Percentiles rank a stretch among this genome's conserved stretches.
Conservation (phyloP, 2,888 invertebrate species). For the Abrostola tripartita region DNA sequence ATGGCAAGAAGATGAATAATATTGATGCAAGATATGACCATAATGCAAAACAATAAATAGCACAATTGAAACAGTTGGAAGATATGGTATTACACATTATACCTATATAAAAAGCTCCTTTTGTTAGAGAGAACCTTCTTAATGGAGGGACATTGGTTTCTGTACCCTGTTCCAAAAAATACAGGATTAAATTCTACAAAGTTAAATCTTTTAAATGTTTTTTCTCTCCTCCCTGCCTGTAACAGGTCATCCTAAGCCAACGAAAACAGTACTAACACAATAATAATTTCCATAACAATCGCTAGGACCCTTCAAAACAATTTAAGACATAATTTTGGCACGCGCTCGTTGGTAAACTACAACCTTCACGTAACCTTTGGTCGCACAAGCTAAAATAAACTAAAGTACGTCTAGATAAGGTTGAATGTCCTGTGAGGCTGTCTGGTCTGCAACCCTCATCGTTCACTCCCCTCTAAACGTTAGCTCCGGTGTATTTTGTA, state of each 20-base stretch:
- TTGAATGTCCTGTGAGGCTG: slow-evolving; percentile 34
- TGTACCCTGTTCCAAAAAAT: not conserved
- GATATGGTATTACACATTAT: no score
- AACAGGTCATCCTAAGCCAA: slow-evolving; percentile 37
- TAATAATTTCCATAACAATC: slow-evolving; percentile 48
- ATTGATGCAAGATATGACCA: no score
- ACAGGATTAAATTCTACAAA: not conserved
- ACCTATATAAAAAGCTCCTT: no score
- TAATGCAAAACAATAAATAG: no score
- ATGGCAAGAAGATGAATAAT: no score
- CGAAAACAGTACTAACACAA: slow-evolving; percentile 33
- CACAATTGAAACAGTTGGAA: no score
- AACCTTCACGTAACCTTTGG: slow-evolving; percentile 47
- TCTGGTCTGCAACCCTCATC: slow-evolving; percentile 47
- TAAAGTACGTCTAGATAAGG: slow-evolving; percentile 28
- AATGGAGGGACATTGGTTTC: not conserved
- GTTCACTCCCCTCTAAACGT: slow-evolving; percentile 42
- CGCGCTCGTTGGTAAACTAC: slow-evolving; percentile 62
- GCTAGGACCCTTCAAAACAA: slow-evolving; percentile 53
- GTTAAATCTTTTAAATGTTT: not conserved
- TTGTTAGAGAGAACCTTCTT: no score
- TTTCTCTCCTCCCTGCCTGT: slow-evolving; percentile 8
- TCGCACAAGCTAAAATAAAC: slow-evolving; percentile 21
- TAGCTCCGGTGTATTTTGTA: slow-evolving; percentile 41
- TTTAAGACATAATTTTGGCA: slow-evolving; percentile 66